phyloP scores from a whole-genome alignment of 2,888 invertebrate genomes.

The Dasysyrphus albostriatus region DNA sequence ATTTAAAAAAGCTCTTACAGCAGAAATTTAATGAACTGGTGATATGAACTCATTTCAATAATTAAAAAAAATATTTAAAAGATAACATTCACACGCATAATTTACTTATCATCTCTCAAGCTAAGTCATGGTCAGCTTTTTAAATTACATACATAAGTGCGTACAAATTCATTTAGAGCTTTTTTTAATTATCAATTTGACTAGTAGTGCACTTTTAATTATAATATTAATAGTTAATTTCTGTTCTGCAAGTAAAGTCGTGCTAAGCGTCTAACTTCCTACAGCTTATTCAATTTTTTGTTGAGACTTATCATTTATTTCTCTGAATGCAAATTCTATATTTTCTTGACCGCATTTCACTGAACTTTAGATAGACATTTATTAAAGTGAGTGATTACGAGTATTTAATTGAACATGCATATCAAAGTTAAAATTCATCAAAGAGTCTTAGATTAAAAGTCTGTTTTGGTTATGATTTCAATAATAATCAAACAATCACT shows the following conservation, averaged over 20 bases:
- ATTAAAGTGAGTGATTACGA: too few species aligned
- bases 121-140: neutral
- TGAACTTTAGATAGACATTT: neutral
- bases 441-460: neutral
- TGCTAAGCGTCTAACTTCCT: neutral
- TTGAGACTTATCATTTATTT: neutral
- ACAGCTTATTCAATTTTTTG: neutral
- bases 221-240: too few species aligned
- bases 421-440: neutral
- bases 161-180: neutral
- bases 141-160: neutral
- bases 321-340: neutral
- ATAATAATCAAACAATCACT: conserved; percentile 65
- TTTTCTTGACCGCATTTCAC: neutral
- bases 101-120: neutral
- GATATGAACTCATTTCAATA: too few species aligned
- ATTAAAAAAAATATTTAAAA: too few species aligned
- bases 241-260: too few species aligned
- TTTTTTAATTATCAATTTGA: neutral
- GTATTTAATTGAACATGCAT: neutral
- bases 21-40: neutral
- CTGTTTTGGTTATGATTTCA: conserved; percentile 29
- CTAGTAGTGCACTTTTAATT: neutral
- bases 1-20: too few species aligned
- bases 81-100: neutral